Percentiles rank a stretch among this genome's conserved stretches.
These are phyloP conservation scores for Heptranchias perlo DNA, from an alignment of 2,113 vertebrate genomes.

Conservation along the genomic window DNA sequence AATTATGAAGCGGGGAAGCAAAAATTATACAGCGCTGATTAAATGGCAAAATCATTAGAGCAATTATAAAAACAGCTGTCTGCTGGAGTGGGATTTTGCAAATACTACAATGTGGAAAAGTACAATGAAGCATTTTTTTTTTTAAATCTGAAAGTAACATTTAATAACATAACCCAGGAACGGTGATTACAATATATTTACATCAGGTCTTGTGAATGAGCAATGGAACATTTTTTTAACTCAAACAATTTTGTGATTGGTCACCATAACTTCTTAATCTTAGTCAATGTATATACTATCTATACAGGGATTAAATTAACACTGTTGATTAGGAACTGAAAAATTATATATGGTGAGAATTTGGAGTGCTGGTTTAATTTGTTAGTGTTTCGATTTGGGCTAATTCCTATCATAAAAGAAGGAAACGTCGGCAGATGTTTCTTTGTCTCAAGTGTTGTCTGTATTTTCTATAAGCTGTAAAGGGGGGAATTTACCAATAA, in stretches of 20 bases:
- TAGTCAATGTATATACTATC: no score
- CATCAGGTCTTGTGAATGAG: neutral
- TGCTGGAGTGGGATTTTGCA: neutral
- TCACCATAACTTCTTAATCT: neutral
- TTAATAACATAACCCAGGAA: neutral
- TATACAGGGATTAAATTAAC: neutral
- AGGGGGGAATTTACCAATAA: no score
- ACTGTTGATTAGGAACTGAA: neutral
- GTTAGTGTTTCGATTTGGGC: neutral
- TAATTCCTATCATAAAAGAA: neutral
- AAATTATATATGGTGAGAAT: neutral
- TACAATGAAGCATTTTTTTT: neutral
- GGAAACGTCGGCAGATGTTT: neutral
- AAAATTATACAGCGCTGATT: constrained; percentile 10
- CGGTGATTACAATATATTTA: neutral
- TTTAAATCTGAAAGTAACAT: neutral
- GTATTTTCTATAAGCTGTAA: no score
- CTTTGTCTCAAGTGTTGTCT: no score
- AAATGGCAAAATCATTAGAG: neutral
- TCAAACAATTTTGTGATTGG: neutral
- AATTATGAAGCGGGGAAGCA: constrained; percentile 21
- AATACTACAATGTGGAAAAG: neutral
- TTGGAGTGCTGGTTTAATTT: neutral
- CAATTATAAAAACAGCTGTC: constrained; percentile 32
- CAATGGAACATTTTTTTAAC: neutral